Base-by-base conservation (phyloP, 2,797 vertebrate species). In the Ctenochaetus hawaiiensis region DNA sequence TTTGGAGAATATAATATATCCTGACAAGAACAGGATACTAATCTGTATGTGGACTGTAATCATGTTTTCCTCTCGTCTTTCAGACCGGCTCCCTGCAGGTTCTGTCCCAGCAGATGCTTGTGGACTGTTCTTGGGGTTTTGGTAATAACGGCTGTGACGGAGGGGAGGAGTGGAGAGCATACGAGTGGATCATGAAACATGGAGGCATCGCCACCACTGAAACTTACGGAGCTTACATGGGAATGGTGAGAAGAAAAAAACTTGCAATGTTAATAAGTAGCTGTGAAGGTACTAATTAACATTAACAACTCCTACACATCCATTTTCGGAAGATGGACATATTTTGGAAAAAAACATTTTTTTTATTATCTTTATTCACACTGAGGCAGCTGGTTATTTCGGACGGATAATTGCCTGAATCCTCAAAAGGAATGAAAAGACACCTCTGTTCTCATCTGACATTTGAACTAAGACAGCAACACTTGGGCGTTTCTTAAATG, bases 51-150 rank as follows among this genome's bases (percentile, higher is more conserved):
- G 0, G 2, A 23, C 30, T 48, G 7, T 72, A 18, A 30, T 2
- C 6, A 1, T 2, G 34, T 52, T 52, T 51, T 60, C 10, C 45
- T 51, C 20, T 67, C 16, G 10, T 68, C 30, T 64, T 60, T 23
- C 82, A 96, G 95, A 95, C 91, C 0, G 95, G 96, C 1, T 85
- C 89, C 80, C 90, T 95, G 86, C 94, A 95, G 71, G 90, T 93
- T 3, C 90, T 97, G 77, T 97, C 96, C 60, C 96, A 97, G 78
- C 95, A 97, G 93, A 95, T 95, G 87, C 90, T 97, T 83, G 93
- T 96, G 1, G 95, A 96, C 82, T 96, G 96, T 61, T 94, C 94
- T 26, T 96, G 93, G 95, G 96, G 95, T 69, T 97, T 97, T 0
- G 96, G 95, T 14, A 97, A 97, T 56, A 93, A 95, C 0, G 96